Percentiles rank a stretch among this genome's conserved stretches.
Evolutionary conservation across 2,113 vertebrate species (phyloP).

Genomic region (Melospiza melodia): DNA sequence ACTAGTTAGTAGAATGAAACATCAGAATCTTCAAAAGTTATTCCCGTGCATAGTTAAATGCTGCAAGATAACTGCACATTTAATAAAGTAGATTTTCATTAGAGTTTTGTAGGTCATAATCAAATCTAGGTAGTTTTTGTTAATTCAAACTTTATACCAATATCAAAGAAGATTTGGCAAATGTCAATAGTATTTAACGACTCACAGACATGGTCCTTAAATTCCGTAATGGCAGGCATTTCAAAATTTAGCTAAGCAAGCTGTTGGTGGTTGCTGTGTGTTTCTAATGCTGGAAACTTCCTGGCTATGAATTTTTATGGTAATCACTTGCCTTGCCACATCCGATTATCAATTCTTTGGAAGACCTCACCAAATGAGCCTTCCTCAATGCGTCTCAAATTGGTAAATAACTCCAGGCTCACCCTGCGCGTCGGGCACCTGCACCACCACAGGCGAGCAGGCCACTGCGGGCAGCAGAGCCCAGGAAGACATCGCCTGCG

Average conservation of each 20-base stretch:
- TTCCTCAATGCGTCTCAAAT: neutral
- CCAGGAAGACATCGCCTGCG: fast-evolving
- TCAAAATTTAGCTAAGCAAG: neutral
- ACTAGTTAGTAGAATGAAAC: neutral
- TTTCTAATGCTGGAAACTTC: neutral
- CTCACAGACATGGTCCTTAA: neutral
- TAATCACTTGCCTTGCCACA: neutral
- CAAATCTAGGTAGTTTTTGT: neutral
- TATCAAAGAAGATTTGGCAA: neutral
- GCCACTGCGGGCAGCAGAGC: neutral
- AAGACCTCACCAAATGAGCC: neutral
- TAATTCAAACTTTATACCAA: neutral
- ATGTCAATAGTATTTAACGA: neutral
- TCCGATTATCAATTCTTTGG: neutral
- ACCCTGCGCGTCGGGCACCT: fast-evolving
- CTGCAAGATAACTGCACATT: neutral
- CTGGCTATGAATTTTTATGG: neutral
- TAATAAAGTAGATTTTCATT: neutral
- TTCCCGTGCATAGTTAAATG: neutral
- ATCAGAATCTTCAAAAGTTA: neutral
- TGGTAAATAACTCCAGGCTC: neutral
- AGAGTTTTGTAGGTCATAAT: neutral
- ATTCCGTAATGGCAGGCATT: neutral
- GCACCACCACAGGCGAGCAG: neutral
- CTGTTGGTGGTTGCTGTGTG: neutral